Base-by-base conservation (phyloP, 2,888 invertebrate genomes). In the Venusia cambrica region DNA sequence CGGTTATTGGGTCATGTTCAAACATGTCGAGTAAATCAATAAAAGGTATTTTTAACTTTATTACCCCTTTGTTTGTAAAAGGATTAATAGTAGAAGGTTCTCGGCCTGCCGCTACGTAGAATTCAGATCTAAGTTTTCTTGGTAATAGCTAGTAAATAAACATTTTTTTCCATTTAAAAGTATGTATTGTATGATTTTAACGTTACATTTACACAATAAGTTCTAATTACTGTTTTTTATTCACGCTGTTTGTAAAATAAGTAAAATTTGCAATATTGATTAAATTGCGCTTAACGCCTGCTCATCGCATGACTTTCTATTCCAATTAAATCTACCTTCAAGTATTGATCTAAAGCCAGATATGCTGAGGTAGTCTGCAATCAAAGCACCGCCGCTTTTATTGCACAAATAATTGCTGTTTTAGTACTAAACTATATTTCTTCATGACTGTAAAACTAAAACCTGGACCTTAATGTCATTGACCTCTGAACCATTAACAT, bases 1-100 rank as follows among this genome's bases (percentile, higher is more conserved):
- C 45, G 38, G 48, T 54, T 62, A 61, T 50, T 61, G 53, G 62
- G 60, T 55, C 64, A 59, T 57, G 58, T 62, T 53, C 56, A 36
- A 52, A 56, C 57, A 45, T 44, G 52, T 53, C 37, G 37, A 40
- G 21, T 37, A 32, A 22, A 44, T 43, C 14, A 31, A 47, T 45
- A 37, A 39, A 43, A 41, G 47, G 16, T 38, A 34, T 25, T 34
- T 38, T 16, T 13, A 36, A 40, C 36, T 43, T 45, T 48, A 40
- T 40, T 21, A 31, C 25, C 13, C 22, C 14, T 36, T 25, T 24
- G 14, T 17, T 22, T 3, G 15, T 11, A 16, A 16, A 11, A 31
- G 21, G 16, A 18, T 8, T 27, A 22, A 30, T 14, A 8, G 12
- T 10, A 5, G 4, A 13, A 11, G 8, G 10, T 16, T 5, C 14